Evolutionary conservation across 2,888 invertebrate species (phyloP), one percentile per base, ranked within the genome.

Genomic region (Trachelus troglodyta): DNA sequence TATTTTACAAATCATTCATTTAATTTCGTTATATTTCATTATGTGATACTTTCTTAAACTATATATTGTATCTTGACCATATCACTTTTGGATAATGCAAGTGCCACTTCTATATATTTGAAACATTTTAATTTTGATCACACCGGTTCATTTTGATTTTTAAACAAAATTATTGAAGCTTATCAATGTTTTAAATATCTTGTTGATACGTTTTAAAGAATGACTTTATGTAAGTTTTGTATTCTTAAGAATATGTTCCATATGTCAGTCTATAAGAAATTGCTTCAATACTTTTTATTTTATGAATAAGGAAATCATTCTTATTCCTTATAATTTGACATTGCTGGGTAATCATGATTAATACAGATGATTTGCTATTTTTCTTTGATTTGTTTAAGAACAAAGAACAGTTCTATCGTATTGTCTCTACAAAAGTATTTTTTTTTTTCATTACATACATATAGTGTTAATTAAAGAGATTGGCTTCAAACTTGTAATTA

Each of bases 351-450:
- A 71, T 78, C 73, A 73, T 76, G 37, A 78, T 76, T 69, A 78
- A 69, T 76, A 79, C 81, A 80, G 77, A 80, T 84, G 83, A 77
- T 85, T 85, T 83, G 79, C 82, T 87, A 85, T 82, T 84, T 85
- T 86, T 84, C 79, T 81, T 79, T 84, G 82, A 85, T 80, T 78
- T 79, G 85, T 81, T 76, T 80, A 80, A 81, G 83, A 80, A 78
- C 34, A 78, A 79, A 79, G 78, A 40, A 15, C 15, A 40, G 15
- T 23, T 23, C 4, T 40, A 40, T 15, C 1, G 4, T 15, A 40
- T 40, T 40, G 9, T 40, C 6, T 9, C 40, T 1, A 23, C 23
- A 23, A 23, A 0, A 4, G 4, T 15, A 15, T 23, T 40, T 40
- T 40, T 40, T 40, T 15, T 40, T 2, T 9, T 40, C 15, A 40